Base-by-base conservation (phyloP, 2,113 vertebrate genomes). In the western clawed frog (Xenopus tropicalis) region DNA sequence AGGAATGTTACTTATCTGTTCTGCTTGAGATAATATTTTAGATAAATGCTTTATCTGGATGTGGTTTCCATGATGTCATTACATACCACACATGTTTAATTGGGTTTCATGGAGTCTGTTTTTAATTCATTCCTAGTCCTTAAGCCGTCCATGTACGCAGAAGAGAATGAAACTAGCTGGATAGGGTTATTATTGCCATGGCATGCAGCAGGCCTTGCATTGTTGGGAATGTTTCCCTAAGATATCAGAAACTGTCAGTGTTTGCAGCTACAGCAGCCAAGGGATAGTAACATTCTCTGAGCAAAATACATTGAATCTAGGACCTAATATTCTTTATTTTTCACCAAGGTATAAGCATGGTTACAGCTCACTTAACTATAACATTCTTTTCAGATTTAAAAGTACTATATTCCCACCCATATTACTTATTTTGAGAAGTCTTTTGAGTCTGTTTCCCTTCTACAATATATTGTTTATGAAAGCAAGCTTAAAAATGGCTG, bases 61-160 rank as follows among this genome's bases (percentile, higher is more conserved):
- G 21, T 14, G 22, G 57, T 59, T 59, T 59, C 20, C 57, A 59
- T 59, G 22, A 59, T 59, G 21, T 59, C 57, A 59, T 59, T 23
- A 24, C 22, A 24, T 59, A 24, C 57, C 57, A 59, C 5, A 17
- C 57, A 23, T 22, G 57, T 59, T 24, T 23, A 13, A 23, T 59
- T 59, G 23, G 57, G 57, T 59, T 59, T 20, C 57, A 24, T 24
- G 57, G 22, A 59, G 22, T 23, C 22, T 59, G 22, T 4, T 59
- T 59, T 59, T 59, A 24, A 59, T 59, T 59, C 57, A 4, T 17
- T 23, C 22, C 21, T 59, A 23, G 20, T 23, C 21, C 57, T 59
- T 59, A 22, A 22, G 14, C 22, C 21, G 2, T 13, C 21, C 10
- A 23, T 59, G 57, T 59, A 59, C 52, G 10, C 21, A 23, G 57